Percentiles rank a stretch among this genome's conserved stretches.
Conservation (phyloP, 2,888 invertebrate species). For the Lithodes maja region DNA sequence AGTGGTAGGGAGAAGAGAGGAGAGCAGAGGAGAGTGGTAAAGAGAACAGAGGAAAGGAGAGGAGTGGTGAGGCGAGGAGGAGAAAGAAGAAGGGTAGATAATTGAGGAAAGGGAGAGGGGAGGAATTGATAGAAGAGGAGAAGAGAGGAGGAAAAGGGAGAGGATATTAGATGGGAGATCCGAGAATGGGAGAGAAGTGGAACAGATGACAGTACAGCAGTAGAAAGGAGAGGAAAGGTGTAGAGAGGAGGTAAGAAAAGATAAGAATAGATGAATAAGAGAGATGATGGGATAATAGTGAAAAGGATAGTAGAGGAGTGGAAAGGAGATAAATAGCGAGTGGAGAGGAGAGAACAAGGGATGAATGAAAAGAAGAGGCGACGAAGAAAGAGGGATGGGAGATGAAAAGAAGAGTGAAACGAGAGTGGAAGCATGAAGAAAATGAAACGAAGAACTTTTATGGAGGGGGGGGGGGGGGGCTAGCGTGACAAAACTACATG, state of each 20-base stretch:
- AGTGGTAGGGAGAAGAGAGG: not conserved
- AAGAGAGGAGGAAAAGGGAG: not conserved
- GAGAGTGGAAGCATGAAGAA: not conserved
- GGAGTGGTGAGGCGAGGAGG: not conserved
- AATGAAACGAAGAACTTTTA: not conserved
- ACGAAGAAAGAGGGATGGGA: not conserved
- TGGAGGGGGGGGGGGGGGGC: not conserved
- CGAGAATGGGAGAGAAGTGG: not conserved
- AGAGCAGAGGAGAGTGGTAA: not conserved
- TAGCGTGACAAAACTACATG: not conserved
- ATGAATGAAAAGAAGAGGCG: not conserved
- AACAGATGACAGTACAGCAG: not conserved
- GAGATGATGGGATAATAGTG: not conserved
- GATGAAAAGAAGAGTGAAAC: not conserved
- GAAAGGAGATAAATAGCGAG: not conserved
- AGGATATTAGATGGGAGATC: not conserved
- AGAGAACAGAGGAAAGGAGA: not conserved
- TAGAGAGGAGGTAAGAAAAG: not conserved
- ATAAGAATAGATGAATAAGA: not conserved
- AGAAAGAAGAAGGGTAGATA: constrained; percentile 1
- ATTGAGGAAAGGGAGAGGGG: not conserved
- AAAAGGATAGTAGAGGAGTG: not conserved
- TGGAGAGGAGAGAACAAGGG: not conserved
- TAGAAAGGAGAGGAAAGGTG: not conserved
- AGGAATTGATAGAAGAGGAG: not conserved